Evolutionary conservation across 2,888 invertebrate genomes (phyloP), one percentile per base, ranked within the genome.

Genomic region (Galeruca laticollis): DNA sequence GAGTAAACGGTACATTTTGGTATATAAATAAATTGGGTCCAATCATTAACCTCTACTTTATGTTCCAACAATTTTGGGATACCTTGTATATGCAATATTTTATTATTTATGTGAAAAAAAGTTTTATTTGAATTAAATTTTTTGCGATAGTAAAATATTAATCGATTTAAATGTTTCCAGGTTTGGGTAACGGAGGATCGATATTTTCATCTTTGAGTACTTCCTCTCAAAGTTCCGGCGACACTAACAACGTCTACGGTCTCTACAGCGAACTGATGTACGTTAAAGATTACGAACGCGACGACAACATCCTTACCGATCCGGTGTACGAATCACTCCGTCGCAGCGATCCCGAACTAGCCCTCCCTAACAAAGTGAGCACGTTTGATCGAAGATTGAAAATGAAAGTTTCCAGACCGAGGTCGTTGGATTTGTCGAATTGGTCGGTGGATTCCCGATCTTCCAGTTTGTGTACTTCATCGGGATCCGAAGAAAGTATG

Each of bases 191-290:
- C 40, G 77, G 90, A 64, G 87, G 84, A 1, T 87, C 88, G 13
- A 83, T 87, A 18, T 84, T 89, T 56, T 88, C 89, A 0, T 88
- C 87, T 47, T 89, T 89, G 0, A 88, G 87, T 40, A 88, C 88
- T 0, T 89, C 89, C 0, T 87, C 90, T 0, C 90, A 90, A 75
- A 88, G 90, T 70, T 88, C 89, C 1, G 91, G 90, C 13, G 88
- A 88, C 72, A 89, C 90, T 31, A 95, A 94, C 81, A 95, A 96
- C 84, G 95, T 96, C 0, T 96, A 96, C 82, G 96, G 95, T 0
- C 86, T 97, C 1, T 97, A 96, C 82, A 94, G 94, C 1, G 95
- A 96, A 81, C 86, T 97, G 68, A 94, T 97, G 90, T 95, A 95
- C 83, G 92, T 95, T 0, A 94, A 93, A 81, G 95, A 95, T 81